These are phyloP conservation scores for Seira musarum DNA, from an alignment of 2,888 invertebrate genomes.

Conservation along the genomic window DNA sequence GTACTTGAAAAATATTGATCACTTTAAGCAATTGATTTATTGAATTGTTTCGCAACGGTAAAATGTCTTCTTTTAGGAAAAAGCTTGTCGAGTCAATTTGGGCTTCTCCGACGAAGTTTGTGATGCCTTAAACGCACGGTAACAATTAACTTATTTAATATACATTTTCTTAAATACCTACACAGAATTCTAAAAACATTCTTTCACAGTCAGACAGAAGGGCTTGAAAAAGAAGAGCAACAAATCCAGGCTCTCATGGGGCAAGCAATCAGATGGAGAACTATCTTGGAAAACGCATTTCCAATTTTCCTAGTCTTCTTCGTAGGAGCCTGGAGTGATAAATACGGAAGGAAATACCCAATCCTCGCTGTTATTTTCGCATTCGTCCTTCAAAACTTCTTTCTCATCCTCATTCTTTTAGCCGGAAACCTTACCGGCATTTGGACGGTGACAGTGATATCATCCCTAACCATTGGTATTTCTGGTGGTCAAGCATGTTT, in stretches of 20 bases:
- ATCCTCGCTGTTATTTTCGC: slow-evolving; percentile 82
- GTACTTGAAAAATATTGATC: no score
- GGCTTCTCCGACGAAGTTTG: no score
- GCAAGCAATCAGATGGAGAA: slow-evolving; percentile 89
- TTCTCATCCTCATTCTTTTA: slow-evolving; percentile 50
- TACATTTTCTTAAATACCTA: no score
- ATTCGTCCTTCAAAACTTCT: slow-evolving; percentile 64
- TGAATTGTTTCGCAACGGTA: no score
- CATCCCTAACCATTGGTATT: slow-evolving; percentile 48
- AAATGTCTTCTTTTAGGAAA: no score
- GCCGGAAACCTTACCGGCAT: slow-evolving; percentile 52
- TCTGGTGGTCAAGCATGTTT: slow-evolving; percentile 66
- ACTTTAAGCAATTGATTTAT: no score
- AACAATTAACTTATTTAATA: no score
- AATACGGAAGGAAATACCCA: slow-evolving; percentile 83
- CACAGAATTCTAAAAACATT: no score
- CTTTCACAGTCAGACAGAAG: no score
- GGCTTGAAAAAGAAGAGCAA: slow-evolving; percentile 77
- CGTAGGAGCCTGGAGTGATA: slow-evolving; percentile 87
- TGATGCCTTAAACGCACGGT: no score
- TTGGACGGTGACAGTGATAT: slow-evolving; percentile 61
- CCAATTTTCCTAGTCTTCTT: slow-evolving; percentile 85
- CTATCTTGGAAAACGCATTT: slow-evolving; percentile 84
- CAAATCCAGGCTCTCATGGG: slow-evolving; percentile 79
- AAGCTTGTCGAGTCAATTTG: no score